Percentiles rank a stretch among this genome's conserved stretches.
phyloP scores from a whole-genome alignment of 2,113 vertebrate species.

The Protomyctophum bolini region DNA sequence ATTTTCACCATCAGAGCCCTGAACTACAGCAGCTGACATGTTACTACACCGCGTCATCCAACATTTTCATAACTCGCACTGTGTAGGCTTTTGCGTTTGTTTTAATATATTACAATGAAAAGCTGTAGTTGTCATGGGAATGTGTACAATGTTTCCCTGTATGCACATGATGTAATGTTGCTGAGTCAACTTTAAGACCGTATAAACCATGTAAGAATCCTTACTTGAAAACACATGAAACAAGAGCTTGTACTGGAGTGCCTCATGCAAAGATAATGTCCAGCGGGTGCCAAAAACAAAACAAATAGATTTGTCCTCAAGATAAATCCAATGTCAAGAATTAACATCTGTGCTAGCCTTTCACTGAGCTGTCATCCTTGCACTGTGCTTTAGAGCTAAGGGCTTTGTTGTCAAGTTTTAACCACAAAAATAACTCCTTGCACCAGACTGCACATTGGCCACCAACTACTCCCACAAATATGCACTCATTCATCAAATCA shows the following conservation, averaged over 20 bases:
- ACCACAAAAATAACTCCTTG: slow-evolving; percentile 70
- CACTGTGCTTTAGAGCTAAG: slow-evolving; percentile 59
- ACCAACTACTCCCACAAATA: slow-evolving; percentile 78
- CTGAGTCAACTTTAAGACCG: not conserved
- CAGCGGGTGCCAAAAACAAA: slow-evolving; percentile 4
- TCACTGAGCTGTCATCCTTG: slow-evolving; percentile 59
- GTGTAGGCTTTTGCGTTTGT: not conserved
- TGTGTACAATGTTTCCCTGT: not conserved
- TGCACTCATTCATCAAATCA: slow-evolving; percentile 82
- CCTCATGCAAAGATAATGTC: not conserved
- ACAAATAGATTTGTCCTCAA: not conserved
- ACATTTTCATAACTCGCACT: not conserved
- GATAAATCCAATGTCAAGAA: slow-evolving; percentile 30
- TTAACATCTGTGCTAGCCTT: slow-evolving; percentile 42
- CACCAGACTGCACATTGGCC: slow-evolving; percentile 77
- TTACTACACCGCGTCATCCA: not conserved
- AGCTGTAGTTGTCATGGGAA: too few species aligned
- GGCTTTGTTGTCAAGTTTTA: slow-evolving; percentile 72
- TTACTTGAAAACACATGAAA: not conserved
- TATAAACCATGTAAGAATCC: not conserved
- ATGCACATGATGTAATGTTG: slow-evolving; percentile 31
- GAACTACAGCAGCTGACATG: not conserved
- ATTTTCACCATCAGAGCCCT: not conserved
- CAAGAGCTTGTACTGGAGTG: not conserved
- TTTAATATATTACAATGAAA: not conserved